Conservation (phyloP, 2,888 invertebrate genomes). For the Aleiodes alternator region DNA sequence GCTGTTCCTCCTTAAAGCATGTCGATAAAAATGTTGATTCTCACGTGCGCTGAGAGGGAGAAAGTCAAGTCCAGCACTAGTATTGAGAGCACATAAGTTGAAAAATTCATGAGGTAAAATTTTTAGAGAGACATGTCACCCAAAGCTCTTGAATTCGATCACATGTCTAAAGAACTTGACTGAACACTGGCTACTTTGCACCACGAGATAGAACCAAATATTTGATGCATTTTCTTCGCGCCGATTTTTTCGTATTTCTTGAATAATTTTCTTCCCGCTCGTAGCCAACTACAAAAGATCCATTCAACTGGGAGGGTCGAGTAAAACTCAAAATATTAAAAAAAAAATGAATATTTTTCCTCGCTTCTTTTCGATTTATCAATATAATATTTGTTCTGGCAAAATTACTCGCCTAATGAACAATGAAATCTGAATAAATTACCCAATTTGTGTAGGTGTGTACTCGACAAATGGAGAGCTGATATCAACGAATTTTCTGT, state of each 20-base stretch:
- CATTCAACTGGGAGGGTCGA: no score
- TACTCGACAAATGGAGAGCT: slow-evolving; percentile 26
- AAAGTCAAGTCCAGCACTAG: slow-evolving; percentile 3
- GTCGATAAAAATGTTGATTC: slow-evolving; percentile 41
- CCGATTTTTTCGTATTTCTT: neutral
- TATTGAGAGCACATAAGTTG: slow-evolving; percentile 17
- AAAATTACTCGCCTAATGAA: no score
- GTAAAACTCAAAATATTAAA: no score
- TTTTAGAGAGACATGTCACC: slow-evolving; percentile 27
- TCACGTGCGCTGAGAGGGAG: neutral
- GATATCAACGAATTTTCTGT: slow-evolving; percentile 29
- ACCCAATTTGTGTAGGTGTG: slow-evolving; percentile 20
- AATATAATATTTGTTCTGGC: no score
- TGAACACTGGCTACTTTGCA: slow-evolving; percentile 14
- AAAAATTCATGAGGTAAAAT: slow-evolving; percentile 43
- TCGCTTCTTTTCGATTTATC: no score
- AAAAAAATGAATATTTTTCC: no score
- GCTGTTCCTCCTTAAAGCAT: no score
- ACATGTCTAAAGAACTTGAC: slow-evolving; percentile 3
- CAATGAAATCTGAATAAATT: slow-evolving; percentile 3
- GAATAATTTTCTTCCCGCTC: neutral
- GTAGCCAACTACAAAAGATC: no score
- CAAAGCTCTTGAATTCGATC: neutral
- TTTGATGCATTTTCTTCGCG: slow-evolving; percentile 17
- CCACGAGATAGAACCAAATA: slow-evolving; percentile 25